Evolutionary conservation across 2,888 invertebrate species (phyloP).

Genomic region (Oligia strigilis): DNA sequence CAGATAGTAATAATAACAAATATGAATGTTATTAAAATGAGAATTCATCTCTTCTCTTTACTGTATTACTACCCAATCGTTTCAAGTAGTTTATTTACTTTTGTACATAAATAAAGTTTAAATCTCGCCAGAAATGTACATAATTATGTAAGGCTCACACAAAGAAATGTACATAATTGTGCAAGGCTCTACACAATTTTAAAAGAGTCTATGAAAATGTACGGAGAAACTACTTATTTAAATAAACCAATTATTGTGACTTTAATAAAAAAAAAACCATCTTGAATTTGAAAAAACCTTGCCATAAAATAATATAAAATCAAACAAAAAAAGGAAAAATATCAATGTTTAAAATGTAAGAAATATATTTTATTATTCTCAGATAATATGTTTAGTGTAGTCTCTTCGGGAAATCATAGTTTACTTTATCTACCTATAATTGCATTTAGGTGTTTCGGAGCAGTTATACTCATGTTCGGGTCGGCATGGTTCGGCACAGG

Average conservation of each 20-base stretch:
- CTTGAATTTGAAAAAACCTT: slow-evolving; percentile 30
- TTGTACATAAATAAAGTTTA: slow-evolving; percentile 19
- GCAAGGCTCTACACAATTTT: slow-evolving; percentile 9
- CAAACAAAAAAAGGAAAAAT: slow-evolving; percentile 42
- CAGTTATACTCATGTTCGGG: neutral
- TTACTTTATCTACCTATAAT: slow-evolving; percentile 49
- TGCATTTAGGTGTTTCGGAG: slow-evolving; percentile 70
- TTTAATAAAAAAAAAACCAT: slow-evolving; percentile 17
- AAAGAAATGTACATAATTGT: slow-evolving; percentile 7
- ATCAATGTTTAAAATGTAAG: slow-evolving; percentile 51
- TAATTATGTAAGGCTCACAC: slow-evolving; percentile 9
- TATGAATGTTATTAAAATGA: slow-evolving; percentile 29
- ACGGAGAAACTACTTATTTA: neutral
- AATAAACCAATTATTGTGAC: slow-evolving; percentile 38
- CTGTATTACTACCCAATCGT: slow-evolving; percentile 15
- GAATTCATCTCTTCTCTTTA: slow-evolving; percentile 17
- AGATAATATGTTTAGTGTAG: slow-evolving; percentile 55
- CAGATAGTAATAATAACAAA: slow-evolving; percentile 26
- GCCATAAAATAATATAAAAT: slow-evolving; percentile 48
- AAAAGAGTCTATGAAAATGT: neutral
- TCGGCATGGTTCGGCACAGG: neutral
- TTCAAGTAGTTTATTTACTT: slow-evolving; percentile 47
- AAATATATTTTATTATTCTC: slow-evolving; percentile 56
- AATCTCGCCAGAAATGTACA: slow-evolving; percentile 6
- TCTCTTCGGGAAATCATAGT: slow-evolving; percentile 58